Percentiles rank a stretch among this genome's conserved stretches.
Evolutionary conservation across 2,888 invertebrate species (phyloP).

Genomic region (Epiperipatus broadwayi): DNA sequence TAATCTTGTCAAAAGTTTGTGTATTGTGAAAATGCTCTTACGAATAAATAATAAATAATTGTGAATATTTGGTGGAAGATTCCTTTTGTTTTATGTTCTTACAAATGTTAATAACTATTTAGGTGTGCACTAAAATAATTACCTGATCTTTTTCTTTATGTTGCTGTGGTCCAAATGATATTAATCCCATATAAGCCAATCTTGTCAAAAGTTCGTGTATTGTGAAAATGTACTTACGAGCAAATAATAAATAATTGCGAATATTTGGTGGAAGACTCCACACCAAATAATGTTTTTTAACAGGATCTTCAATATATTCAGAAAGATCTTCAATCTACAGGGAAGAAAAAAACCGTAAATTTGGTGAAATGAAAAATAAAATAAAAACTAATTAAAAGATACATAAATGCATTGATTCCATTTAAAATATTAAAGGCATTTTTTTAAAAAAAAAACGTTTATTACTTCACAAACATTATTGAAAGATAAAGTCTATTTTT

Average conservation of each 20-base stretch:
- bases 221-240: conserved; percentile 39
- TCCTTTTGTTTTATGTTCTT: too few relatives aligned
- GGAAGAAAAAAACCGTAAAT: conserved; percentile 6
- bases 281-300: conserved; percentile 42
- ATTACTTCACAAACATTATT: too few relatives aligned
- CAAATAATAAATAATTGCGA: conserved; percentile 34
- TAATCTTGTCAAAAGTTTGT: conserved; percentile 38
- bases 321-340: conserved; percentile 36
- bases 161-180: conserved; percentile 45
- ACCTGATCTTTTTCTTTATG: conserved; percentile 47
- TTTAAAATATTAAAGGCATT: too few relatives aligned
- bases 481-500: too few relatives aligned
- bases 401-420: too few relatives aligned
- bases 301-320: conserved; percentile 42
- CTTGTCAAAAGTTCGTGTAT: conserved; percentile 37
- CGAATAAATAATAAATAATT: conserved; percentile 36
- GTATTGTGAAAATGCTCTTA: conserved; percentile 39
- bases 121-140: too few relatives aligned
- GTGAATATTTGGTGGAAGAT: conserved; percentile 36
- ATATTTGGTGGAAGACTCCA: conserved; percentile 37
- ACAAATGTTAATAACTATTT: too few relatives aligned
- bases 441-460: too few relatives aligned
- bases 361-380: too few relatives aligned
- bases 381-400: too few relatives aligned
- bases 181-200: conserved; percentile 43